phyloP scores from a whole-genome alignment of 2,797 vertebrate genomes.

The Premnoplex brunnescens region DNA sequence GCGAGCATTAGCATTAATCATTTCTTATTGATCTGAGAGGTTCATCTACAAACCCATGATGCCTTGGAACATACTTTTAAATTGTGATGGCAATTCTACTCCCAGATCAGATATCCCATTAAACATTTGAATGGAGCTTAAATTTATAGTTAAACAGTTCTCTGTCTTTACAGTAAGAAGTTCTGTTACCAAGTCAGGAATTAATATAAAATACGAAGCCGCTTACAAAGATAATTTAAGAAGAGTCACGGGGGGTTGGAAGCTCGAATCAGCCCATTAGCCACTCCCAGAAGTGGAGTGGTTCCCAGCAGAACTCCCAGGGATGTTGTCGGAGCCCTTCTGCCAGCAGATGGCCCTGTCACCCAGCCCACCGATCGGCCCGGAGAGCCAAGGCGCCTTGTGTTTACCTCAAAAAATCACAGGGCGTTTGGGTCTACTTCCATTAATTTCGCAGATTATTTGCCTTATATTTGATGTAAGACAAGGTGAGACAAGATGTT shows the following conservation, averaged over 20 bases:
- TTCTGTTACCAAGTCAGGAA: neutral
- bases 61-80: neutral
- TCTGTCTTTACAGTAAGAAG: neutral
- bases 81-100: neutral
- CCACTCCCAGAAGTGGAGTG: fast-evolving
- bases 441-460: neutral
- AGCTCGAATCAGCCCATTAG: neutral
- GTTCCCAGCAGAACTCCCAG: fast-evolving
- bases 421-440: neutral
- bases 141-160: neutral
- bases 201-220: neutral
- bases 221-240: neutral
- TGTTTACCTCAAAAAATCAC: neutral
- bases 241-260: neutral
- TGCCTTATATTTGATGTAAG: neutral
- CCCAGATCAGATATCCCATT: neutral
- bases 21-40: neutral
- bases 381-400: fast-evolving
- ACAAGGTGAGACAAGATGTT: neutral
- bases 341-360: conserved; percentile 60
- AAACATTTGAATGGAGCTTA: neutral
- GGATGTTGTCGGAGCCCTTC: neutral
- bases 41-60: neutral
- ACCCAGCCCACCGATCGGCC: neutral
- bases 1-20: fast-evolving